Evolutionary conservation across 2,888 invertebrate genomes (phyloP).

Genomic region (Phrixothrix hirtus): DNA sequence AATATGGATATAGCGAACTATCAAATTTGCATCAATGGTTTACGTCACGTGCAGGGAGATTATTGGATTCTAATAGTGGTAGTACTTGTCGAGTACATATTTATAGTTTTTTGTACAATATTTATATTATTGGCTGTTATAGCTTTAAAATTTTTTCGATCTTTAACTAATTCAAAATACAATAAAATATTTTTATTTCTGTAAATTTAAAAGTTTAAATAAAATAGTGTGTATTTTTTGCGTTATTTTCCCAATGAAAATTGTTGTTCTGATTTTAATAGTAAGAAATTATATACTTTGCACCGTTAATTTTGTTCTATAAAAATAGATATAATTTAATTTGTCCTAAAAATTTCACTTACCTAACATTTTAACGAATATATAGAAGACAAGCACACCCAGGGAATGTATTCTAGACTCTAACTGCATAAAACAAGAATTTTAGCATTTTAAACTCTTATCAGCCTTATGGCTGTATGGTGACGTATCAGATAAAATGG

Average conservation of each 20-base stretch:
- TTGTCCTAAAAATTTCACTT: no score
- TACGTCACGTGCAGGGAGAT: conserved; percentile 51
- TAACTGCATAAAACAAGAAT: no score
- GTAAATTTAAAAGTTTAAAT: not conserved
- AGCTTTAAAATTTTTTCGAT: not conserved
- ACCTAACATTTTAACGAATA: no score
- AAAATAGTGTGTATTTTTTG: not conserved
- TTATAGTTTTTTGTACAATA: conserved; percentile 13
- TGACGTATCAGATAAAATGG: no score
- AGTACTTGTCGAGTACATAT: conserved; percentile 8
- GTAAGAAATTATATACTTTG: not conserved
- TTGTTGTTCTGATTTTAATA: not conserved
- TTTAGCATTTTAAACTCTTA: no score
- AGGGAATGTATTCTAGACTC: no score
- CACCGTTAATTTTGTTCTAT: no score
- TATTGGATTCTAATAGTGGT: conserved; percentile 10
- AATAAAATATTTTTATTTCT: not conserved
- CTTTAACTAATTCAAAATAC: not conserved
- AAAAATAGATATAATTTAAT: no score
- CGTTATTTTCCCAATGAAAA: not conserved
- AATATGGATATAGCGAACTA: conserved; percentile 61
- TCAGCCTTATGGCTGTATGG: no score
- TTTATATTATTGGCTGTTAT: not conserved
- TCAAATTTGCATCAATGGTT: conserved; percentile 62
- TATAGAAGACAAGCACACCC: no score